Evolutionary conservation across 2,797 vertebrate species (phyloP).

Genomic region (Gymnoscopelus microlampas): DNA sequence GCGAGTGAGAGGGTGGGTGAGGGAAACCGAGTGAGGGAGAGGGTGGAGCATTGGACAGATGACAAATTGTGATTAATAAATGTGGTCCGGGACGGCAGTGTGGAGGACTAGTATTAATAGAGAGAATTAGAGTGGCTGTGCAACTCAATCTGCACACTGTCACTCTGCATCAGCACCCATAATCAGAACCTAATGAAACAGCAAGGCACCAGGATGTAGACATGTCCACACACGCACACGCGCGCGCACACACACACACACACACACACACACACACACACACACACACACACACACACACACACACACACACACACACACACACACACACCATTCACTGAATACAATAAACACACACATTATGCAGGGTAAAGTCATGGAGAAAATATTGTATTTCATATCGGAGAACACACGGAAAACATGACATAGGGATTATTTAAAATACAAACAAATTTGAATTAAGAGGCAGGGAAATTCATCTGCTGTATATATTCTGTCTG

Average conservation of each 20-base stretch:
- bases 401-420: slow-evolving; percentile 17
- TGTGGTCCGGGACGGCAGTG: slow-evolving; percentile 82
- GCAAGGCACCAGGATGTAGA: slow-evolving; percentile 71
- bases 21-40: slow-evolving; percentile 62
- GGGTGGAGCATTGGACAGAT: slow-evolving; percentile 80
- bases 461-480: slow-evolving; percentile 1
- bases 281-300: background rate
- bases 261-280: slow-evolving; percentile 26
- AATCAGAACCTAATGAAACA: slow-evolving; percentile 87
- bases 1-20: slow-evolving; percentile 45
- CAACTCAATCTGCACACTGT: slow-evolving; percentile 88
- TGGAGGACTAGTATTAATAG: slow-evolving; percentile 87
- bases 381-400: slow-evolving; percentile 15
- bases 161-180: slow-evolving; percentile 86
- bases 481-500: background rate
- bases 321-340: slow-evolving; percentile 4
- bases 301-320: background rate
- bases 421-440: background rate
- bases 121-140: slow-evolving; percentile 86
- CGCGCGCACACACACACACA: slow-evolving; percentile 6
- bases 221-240: slow-evolving; percentile 20
- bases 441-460: slow-evolving; percentile 22
- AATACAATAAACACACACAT: slow-evolving; percentile 39
- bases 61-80: slow-evolving; percentile 91
- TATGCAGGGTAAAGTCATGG: slow-evolving; percentile 17